phyloP scores from a whole-genome alignment of 2,888 invertebrate genomes.

The Tridacna crocea region DNA sequence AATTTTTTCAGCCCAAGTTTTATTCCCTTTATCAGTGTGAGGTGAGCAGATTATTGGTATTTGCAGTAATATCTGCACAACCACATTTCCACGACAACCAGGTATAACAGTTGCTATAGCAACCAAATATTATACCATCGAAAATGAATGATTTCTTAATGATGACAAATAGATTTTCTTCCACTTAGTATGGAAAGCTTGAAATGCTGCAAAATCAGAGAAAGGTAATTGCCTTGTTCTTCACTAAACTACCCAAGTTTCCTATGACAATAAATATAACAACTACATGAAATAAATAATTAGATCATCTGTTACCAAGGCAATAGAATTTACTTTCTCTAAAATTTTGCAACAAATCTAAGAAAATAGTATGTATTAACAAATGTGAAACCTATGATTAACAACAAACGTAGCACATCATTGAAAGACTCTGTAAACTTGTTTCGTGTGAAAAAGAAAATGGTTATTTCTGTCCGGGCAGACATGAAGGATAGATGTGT shows the following conservation, averaged over 20 bases:
- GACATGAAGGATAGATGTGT: constrained; percentile 34
- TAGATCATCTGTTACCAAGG: constrained; percentile 23
- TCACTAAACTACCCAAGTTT: constrained; percentile 9
- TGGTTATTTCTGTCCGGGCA: constrained; percentile 47
- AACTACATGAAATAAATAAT: constrained; percentile 26
- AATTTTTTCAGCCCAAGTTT: constrained; percentile 65
- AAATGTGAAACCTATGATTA: constrained; percentile 58
- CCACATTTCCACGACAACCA: constrained; percentile 66
- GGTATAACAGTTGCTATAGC: constrained; percentile 60
- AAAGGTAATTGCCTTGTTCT: constrained; percentile 11
- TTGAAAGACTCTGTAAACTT: constrained; percentile 64
- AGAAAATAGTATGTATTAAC: constrained; percentile 49
- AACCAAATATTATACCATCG: constrained; percentile 57
- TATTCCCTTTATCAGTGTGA: constrained; percentile 64
- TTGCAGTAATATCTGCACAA: constrained; percentile 73
- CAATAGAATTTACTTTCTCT: constrained; percentile 4
- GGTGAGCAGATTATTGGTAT: constrained; percentile 67
- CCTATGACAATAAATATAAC: constrained; percentile 22
- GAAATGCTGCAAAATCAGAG: constrained; percentile 8
- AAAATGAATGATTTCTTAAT: constrained; percentile 55
- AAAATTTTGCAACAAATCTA: constrained; percentile 3
- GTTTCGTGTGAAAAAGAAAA: constrained; percentile 53
- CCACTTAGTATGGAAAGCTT: constrained; percentile 35
- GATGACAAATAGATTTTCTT: constrained; percentile 52
- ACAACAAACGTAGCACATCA: constrained; percentile 64